Conservation (phyloP, 2,797 vertebrate genomes). For the Squalus acanthias region DNA sequence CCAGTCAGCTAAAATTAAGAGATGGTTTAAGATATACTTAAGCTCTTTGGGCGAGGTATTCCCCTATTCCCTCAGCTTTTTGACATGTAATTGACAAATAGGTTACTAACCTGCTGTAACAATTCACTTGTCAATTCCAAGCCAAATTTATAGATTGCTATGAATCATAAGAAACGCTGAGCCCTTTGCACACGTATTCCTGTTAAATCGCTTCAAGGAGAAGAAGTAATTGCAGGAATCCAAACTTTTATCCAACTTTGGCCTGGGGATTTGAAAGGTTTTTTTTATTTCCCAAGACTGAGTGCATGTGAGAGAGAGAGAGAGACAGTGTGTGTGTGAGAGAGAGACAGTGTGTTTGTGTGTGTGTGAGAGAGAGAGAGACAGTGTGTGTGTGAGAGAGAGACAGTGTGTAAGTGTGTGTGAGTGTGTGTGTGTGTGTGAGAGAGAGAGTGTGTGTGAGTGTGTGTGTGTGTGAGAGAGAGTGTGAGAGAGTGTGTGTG, state of each 20-base stretch:
- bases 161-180: neutral
- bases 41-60: neutral
- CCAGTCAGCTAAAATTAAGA: neutral
- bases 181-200: neutral
- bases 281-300: neutral
- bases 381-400: neutral
- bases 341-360: no score
- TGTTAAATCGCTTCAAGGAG: neutral
- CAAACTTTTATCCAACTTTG: neutral
- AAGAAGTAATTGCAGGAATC: neutral
- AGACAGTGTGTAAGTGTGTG: no score
- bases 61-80: neutral
- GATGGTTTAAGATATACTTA: neutral
- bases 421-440: no score
- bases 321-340: no score
- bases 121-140: constrained; percentile 20
- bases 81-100: constrained; percentile 7
- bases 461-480: no score
- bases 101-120: constrained; percentile 12
- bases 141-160: constrained; percentile 15
- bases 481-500: no score
- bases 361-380: no score
- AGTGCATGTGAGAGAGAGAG: no score
- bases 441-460: no score
- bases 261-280: neutral